Evolutionary conservation across 2,888 invertebrate species (phyloP).

Genomic region (Cyclophora albipunctata): DNA sequence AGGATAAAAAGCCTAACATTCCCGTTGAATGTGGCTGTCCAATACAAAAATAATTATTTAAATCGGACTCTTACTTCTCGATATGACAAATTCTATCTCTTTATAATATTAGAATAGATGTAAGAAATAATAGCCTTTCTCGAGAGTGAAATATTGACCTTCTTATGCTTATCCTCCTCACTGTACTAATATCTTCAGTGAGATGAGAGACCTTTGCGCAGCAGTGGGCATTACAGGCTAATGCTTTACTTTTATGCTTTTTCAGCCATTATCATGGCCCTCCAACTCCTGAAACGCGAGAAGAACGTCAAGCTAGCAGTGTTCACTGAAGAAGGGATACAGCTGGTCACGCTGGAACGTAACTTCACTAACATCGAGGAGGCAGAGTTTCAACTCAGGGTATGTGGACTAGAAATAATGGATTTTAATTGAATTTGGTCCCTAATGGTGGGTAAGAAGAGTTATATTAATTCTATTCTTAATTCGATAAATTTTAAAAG

Average conservation of each 20-base stretch:
- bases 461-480: too few species aligned
- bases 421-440: background rate
- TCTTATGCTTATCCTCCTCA: background rate
- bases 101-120: too few species aligned
- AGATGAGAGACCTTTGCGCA: too few species aligned
- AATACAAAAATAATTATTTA: too few species aligned
- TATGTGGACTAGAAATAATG: slow-evolving; percentile 20
- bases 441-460: too few species aligned
- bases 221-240: too few species aligned
- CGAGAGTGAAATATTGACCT: too few species aligned
- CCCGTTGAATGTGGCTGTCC: background rate
- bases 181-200: background rate
- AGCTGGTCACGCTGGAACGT: slow-evolving; percentile 48
- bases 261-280: slow-evolving; percentile 75
- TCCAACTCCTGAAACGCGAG: slow-evolving; percentile 76
- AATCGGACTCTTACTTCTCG: too few species aligned
- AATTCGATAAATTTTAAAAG: too few species aligned
- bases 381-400: slow-evolving; percentile 59
- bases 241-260: slow-evolving; percentile 1
- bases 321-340: slow-evolving; percentile 68
- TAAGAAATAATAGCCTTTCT: too few species aligned
- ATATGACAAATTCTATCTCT: too few species aligned
- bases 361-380: slow-evolving; percentile 56
- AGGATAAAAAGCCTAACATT: background rate
- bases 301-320: slow-evolving; percentile 76